These are phyloP conservation scores for Drosophila bocki DNA, from an alignment of 1,140 invertebrate genomes.

Conservation along the genomic window DNA sequence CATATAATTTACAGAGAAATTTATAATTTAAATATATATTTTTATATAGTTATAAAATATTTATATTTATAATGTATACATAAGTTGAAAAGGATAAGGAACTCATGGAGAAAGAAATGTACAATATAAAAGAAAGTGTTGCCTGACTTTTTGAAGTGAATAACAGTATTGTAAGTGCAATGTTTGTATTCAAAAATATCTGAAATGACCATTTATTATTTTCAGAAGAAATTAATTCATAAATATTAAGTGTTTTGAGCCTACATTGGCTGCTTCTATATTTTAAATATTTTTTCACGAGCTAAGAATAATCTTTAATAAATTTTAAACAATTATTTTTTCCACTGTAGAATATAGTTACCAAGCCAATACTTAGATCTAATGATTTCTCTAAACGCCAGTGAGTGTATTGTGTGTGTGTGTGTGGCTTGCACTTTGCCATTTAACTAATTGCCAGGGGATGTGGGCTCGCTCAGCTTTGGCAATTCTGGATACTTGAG, in stretches of 20 bases:
- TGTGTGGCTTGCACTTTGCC: conserved; percentile 48
- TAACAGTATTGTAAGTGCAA: no score
- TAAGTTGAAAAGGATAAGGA: no score
- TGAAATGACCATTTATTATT: no score
- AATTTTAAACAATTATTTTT: not conserved
- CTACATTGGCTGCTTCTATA: no score
- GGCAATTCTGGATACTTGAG: conserved; percentile 47
- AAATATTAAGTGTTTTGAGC: no score
- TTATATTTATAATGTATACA: no score
- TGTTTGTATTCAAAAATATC: no score
- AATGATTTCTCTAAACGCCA: conserved; percentile 18
- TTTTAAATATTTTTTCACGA: not conserved
- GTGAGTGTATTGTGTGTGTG: not conserved
- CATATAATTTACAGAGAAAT: conserved; percentile 41
- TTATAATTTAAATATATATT: not conserved
- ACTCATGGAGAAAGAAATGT: no score
- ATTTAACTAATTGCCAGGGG: conserved; percentile 54
- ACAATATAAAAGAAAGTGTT: no score
- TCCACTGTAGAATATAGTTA: conserved; percentile 23
- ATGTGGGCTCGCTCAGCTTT: conserved; percentile 20
- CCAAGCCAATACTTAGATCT: conserved; percentile 41
- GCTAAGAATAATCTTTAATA: not conserved
- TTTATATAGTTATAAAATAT: no score
- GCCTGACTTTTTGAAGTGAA: no score
- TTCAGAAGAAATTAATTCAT: no score